Evolutionary conservation across 2,113 vertebrate species (phyloP), one percentile per base, ranked within the genome.

Genomic region (Eptesicus fuscus): DNA sequence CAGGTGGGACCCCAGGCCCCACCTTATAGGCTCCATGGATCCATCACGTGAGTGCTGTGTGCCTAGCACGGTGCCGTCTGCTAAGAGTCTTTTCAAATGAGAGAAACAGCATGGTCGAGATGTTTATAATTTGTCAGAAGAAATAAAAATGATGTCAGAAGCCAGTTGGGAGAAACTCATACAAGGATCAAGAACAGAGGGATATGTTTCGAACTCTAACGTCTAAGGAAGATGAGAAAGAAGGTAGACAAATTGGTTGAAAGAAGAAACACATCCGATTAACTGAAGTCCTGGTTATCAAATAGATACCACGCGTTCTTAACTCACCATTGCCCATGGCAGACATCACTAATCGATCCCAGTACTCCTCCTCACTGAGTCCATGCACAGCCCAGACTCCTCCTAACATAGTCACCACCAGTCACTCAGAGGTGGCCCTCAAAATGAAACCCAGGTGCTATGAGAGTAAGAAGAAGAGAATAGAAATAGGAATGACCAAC

Each of bases 261-360:
- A 90, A 49, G 69, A 71, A 63, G 35, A 63, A 44, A 70, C 42
- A 51, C 28, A 2, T 20, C 11, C 1, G 37, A 83, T 63, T 22
- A 16, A 18, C 49, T 22, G 30, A 83, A 65, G 20, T 32, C 35
- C 35, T 32, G 4, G 61, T 28, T 11, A 7, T 61, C 32, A 25
- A 12, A 28, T 20, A 44, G 47, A n/a, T 2, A 22, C 4, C 12
- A 23, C 22, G 12, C 13, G 1, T 13, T 17, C 4, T 49, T 9
- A 0, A n/a, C 28, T 76, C 6, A 28, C 49, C 20, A 0, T 28
- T 49, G 51, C 59, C 79, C 23, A 0, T 1, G 9, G 67, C 85
- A 95, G 95, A 96, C 85, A 94, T 95, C 76, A 90, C 80, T 90
- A 79, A 80, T 92, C 5, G 5, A 79, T 87, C 35, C 9, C 70